Evolutionary conservation across 2,888 invertebrate genomes (phyloP), one percentile per base, ranked within the genome.

Genomic region (Glyphotaelius pellucidus): DNA sequence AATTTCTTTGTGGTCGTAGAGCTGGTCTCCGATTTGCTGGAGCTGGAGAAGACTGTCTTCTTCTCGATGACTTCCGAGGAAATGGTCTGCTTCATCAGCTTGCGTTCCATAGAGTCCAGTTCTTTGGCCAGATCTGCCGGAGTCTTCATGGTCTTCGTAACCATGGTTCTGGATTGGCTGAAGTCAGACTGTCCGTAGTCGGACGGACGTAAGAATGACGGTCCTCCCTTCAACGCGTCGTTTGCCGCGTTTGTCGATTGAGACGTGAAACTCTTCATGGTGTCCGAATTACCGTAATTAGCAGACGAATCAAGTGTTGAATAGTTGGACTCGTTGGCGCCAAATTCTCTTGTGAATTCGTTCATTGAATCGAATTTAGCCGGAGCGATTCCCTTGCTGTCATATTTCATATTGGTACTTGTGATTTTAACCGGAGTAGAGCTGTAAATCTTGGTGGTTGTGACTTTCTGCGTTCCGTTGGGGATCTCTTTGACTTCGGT

Each of bases 41-140:
- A 96, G 88, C 97, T 97, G 93, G 96, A 97, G 94, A 97, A 97
- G 0, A 97, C 96, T 0, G 97, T 97, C 94, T 97, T 97, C 94
- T 97, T 96, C 93, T 97, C 97, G 31, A 97, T 96, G 0, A 97
- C 97, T 93, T 97, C 97, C 87, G 97, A 97, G 0, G 96, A 97
- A n/a, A 97, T 96, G 0, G 97, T 97, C 93, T 97, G 97, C 93
- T 97, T 97, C 9, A 97, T 95, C 95, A 97, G 97, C 94, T 96
- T 97, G 94, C 97, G 97, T 93, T 97, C 97, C 93, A 97, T 94
- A n/a, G 95, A 95, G 84, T 97, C 97, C 0, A 96, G 95, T 91
- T 97, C 96, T 89, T 95, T 96, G 1, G 95, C 94, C 92, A 96
- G 85, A 2, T 96, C 96, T 3, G 95, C 94, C 0, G 96, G 95